A percentile compares a stretch with the other conserved stretches of the same genome.
These are phyloP conservation scores for Astreopora myriophthalma DNA, from an alignment of 64 coral and sea anemone species.

Conservation along the genomic window DNA sequence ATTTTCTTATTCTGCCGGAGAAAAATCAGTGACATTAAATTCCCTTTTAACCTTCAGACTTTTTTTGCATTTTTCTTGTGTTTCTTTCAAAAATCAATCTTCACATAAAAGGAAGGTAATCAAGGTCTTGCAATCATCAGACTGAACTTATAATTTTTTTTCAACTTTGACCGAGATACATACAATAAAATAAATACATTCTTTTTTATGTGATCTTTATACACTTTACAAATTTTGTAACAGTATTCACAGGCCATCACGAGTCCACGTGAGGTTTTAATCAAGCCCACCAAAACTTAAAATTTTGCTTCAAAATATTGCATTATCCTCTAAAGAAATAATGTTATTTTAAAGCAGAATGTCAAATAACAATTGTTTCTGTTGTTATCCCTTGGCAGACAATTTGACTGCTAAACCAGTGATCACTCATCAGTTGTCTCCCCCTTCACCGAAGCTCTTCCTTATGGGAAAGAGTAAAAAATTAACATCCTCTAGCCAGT, in stretches of 20 bases:
- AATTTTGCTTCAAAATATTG: not conserved
- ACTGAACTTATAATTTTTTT: not conserved
- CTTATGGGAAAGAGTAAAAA: no score
- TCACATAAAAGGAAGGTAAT: not conserved
- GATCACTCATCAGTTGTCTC: no score
- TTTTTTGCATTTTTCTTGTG: not conserved
- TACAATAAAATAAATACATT: not conserved
- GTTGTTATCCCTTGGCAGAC: no score
- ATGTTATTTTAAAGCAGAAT: not conserved
- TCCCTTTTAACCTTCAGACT: not conserved
- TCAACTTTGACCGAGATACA: not conserved
- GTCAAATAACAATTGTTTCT: no score
- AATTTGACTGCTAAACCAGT: no score
- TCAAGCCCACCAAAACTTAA: not conserved
- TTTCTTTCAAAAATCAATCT: not conserved
- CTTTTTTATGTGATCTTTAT: slow-evolving; percentile 20
- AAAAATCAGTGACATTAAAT: no score
- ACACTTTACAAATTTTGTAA: slow-evolving; percentile 18
- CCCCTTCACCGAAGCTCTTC: no score
- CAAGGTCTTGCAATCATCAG: not conserved
- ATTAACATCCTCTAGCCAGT: no score
- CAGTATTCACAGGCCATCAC: not conserved
- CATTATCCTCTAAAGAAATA: not conserved
- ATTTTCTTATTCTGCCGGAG: no score
- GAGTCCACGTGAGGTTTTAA: not conserved